phyloP scores from a whole-genome alignment of 2,113 vertebrate species.

The Candoia aspera region DNA sequence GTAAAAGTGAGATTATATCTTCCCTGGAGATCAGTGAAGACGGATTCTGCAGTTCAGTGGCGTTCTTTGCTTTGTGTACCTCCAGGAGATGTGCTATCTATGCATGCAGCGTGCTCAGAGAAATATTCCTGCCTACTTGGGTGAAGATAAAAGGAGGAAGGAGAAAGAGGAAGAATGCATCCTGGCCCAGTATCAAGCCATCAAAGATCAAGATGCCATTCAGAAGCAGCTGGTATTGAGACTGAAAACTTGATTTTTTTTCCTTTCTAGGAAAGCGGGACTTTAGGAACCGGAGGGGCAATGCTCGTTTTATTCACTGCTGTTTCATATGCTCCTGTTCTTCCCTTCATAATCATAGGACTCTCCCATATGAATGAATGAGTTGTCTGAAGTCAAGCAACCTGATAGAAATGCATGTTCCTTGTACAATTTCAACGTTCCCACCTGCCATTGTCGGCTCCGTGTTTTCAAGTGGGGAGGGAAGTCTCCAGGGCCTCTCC shows the following conservation, averaged over 20 bases:
- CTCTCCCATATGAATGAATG: background rate
- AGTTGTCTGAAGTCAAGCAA: background rate
- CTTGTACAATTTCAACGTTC: background rate
- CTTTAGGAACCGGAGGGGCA: background rate
- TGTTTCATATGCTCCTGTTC: background rate
- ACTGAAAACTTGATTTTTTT: background rate
- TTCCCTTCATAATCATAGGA: background rate
- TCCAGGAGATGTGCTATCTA: conserved; percentile 83
- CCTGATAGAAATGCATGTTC: no score
- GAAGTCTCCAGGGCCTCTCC: no score
- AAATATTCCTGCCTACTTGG: conserved; percentile 67
- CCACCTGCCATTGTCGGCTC: background rate
- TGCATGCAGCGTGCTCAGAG: conserved; percentile 80
- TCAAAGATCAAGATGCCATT: conserved; percentile 71
- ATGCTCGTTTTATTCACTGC: background rate
- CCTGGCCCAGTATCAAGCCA: conserved; percentile 70
- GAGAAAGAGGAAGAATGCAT: conserved; percentile 71
- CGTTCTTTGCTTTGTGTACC: background rate
- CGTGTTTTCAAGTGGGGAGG: background rate
- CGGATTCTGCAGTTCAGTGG: background rate
- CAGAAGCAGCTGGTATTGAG: conserved; percentile 69
- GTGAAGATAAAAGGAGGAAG: conserved; percentile 66
- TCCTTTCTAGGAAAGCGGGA: background rate
- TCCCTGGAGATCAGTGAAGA: background rate
- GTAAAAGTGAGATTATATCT: no score